phyloP scores from a whole-genome alignment of 2,797 vertebrate genomes.

The Macrochelys suwanniensis region DNA sequence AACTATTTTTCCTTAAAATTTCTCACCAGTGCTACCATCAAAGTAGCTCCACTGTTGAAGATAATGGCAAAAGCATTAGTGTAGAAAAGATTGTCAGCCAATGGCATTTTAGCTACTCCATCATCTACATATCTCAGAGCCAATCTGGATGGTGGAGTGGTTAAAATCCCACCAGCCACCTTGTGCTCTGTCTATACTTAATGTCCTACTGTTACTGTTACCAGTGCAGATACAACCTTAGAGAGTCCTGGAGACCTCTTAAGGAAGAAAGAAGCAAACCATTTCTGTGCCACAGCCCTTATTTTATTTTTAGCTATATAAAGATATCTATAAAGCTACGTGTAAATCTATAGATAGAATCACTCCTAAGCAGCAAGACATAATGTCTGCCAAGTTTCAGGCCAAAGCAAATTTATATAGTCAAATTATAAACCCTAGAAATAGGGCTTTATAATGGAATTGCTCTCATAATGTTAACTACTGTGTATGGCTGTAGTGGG shows the following conservation, averaged over 20 bases:
- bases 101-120: background rate
- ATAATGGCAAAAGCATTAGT: background rate
- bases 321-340: background rate
- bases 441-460: conserved; percentile 38
- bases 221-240: background rate
- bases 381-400: conserved; percentile 43
- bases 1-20: background rate
- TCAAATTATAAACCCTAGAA: conserved; percentile 5
- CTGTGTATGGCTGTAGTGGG: conserved; percentile 5
- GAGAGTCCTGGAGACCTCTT: background rate
- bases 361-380: conserved; percentile 29
- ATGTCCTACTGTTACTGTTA: background rate
- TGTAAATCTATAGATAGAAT: conserved; percentile 15
- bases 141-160: background rate
- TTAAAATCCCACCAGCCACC: background rate
- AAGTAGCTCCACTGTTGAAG: fast-evolving
- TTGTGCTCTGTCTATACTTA: background rate
- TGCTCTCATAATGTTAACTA: conserved; percentile 33
- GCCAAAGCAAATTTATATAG: conserved; percentile 45
- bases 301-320: background rate
- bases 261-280: background rate
- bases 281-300: background rate
- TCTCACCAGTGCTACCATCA: background rate
- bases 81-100: background rate
- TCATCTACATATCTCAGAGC: background rate